These are phyloP conservation scores for Morone chrysops DNA, from an alignment of 2,113 vertebrate species.

Conservation along the genomic window DNA sequence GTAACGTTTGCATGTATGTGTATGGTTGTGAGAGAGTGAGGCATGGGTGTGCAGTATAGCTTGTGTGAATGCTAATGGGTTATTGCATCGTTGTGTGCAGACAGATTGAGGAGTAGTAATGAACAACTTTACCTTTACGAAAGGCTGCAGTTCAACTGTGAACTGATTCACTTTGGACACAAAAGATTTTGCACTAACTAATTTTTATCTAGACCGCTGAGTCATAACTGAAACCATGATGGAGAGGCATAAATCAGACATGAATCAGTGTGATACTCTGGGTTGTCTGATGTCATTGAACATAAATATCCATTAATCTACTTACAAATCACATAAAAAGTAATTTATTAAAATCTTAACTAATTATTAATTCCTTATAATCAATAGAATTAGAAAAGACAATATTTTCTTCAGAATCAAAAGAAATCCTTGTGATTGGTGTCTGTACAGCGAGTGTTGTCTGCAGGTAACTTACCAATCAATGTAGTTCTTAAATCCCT, in stretches of 20 bases:
- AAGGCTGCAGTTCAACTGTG: constrained; percentile 10
- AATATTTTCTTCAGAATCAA: neutral
- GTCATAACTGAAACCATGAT: neutral
- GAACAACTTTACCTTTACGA: neutral
- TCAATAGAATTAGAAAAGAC: neutral
- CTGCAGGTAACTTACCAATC: too few species aligned
- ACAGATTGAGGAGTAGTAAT: neutral
- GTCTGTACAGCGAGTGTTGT: neutral
- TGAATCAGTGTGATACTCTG: neutral
- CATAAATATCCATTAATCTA: neutral
- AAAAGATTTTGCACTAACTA: neutral
- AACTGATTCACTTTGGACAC: neutral
- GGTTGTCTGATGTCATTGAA: neutral
- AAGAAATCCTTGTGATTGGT: neutral
- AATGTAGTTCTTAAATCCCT: too few species aligned
- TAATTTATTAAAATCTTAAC: neutral
- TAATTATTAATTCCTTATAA: neutral
- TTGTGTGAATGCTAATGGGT: neutral
- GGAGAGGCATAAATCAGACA: neutral
- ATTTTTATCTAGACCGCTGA: neutral
- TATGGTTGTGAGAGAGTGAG: neutral
- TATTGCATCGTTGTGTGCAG: neutral
- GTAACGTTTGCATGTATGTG: constrained; percentile 11
- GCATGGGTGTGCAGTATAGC: too few species aligned
- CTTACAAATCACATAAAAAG: neutral